phyloP scores from a whole-genome alignment of 1,140 invertebrate genomes.

The Drepana arcuata region DNA sequence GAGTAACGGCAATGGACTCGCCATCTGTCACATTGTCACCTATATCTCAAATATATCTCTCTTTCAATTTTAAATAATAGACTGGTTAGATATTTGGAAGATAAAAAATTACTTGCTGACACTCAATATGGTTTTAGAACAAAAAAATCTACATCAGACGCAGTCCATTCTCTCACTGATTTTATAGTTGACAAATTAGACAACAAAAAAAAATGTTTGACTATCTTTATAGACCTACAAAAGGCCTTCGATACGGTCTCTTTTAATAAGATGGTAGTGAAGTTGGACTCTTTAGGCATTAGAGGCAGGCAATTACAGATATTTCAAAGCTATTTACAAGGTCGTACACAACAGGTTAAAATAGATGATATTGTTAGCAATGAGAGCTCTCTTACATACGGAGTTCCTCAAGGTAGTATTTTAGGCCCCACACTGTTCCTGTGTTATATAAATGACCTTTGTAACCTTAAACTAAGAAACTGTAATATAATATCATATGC shows the following conservation, averaged over 20 bases:
- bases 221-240: not conserved
- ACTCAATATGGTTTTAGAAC: not conserved
- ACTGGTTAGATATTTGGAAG: not conserved
- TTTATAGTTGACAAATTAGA: not conserved
- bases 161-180: not conserved
- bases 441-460: not conserved
- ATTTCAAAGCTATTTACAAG: not conserved
- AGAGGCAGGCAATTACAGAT: not conserved
- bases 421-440: not conserved
- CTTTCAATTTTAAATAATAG: conserved; percentile 7
- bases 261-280: not conserved
- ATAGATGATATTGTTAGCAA: not conserved
- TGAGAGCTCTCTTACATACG: not conserved
- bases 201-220: not conserved
- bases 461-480: not conserved
- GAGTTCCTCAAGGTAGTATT: not conserved
- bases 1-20: too few relatives aligned
- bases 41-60: too few relatives aligned
- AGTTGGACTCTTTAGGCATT: not conserved
- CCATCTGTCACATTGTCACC: too few relatives aligned
- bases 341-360: not conserved
- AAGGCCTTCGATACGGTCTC: not conserved
- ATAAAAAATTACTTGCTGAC: not conserved
- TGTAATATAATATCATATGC: not conserved
- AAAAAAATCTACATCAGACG: not conserved